Percentiles rank a stretch among this genome's conserved stretches.
Evolutionary conservation across 2,113 vertebrate species (phyloP).

Genomic region (Periophthalmus modestus): DNA sequence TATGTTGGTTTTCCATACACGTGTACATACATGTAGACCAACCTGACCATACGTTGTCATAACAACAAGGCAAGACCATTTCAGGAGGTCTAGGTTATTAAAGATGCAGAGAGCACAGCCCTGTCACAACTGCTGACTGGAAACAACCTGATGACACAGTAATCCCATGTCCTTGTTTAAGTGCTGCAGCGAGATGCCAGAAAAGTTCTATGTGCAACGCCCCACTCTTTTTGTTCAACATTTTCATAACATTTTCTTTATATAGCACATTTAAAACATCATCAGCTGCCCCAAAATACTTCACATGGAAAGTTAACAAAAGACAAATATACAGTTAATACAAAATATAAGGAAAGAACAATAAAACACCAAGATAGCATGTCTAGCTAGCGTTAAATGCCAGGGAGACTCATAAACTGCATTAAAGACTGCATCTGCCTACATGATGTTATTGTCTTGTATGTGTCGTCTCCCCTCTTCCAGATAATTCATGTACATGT

Average conservation of each 20-base stretch:
- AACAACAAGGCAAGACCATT: background rate
- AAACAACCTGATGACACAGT: conserved; percentile 51
- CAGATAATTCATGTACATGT: conserved; percentile 66
- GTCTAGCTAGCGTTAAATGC: too few species aligned
- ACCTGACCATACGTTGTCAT: background rate
- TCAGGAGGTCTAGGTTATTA: background rate
- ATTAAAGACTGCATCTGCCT: background rate
- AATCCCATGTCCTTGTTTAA: conserved; percentile 59
- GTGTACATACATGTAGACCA: background rate
- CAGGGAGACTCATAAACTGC: too few species aligned
- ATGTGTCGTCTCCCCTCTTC: conserved; percentile 17
- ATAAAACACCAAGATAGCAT: too few species aligned
- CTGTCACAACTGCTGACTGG: conserved; percentile 31
- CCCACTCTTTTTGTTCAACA: background rate
- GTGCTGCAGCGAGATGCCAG: conserved; percentile 46
- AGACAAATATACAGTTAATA: too few species aligned
- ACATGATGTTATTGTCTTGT: background rate
- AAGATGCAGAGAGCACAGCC: conserved; percentile 8
- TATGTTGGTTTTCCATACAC: background rate
- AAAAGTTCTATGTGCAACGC: conserved; percentile 36
- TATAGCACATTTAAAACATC: too few species aligned
- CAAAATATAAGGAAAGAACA: too few species aligned
- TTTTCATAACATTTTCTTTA: background rate
- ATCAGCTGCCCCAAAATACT: too few species aligned
- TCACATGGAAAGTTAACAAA: too few species aligned